Percentiles rank a stretch among this genome's conserved stretches.
Conservation (phyloP, 2,888 invertebrate genomes). For the Tenthredo scrophulariae region DNA sequence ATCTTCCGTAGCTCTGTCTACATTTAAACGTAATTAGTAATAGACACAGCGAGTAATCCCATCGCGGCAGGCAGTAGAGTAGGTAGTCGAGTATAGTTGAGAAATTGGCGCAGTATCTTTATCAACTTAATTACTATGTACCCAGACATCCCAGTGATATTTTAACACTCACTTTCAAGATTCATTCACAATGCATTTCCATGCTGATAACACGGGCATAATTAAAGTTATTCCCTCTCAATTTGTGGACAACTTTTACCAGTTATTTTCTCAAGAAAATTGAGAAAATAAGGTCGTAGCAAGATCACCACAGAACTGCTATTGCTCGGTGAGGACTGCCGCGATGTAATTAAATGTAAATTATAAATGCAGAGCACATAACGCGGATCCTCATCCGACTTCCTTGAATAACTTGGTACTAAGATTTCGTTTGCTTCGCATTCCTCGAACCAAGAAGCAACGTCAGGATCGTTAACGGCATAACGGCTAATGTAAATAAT, state of each 20-base stretch:
- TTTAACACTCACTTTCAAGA: not conserved
- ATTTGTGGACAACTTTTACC: slow-evolving; percentile 20
- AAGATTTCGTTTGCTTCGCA: slow-evolving; percentile 31
- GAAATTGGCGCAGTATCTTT: not conserved
- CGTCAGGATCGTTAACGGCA: slow-evolving; percentile 40
- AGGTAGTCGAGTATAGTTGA: slow-evolving; percentile 9
- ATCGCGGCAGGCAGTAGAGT: not conserved
- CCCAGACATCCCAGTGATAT: slow-evolving; percentile 3
- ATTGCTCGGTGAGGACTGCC: not conserved
- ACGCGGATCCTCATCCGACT: slow-evolving; percentile 9
- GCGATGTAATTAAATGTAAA: slow-evolving; percentile 50
- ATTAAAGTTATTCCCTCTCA: slow-evolving; percentile 10
- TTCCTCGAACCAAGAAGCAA: slow-evolving; percentile 9
- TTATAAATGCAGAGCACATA: slow-evolving; percentile 44
- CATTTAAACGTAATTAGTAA: slow-evolving; percentile 30
- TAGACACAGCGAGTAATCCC: slow-evolving; percentile 31
- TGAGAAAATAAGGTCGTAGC: slow-evolving; percentile 35
- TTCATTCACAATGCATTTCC: slow-evolving; percentile 14
- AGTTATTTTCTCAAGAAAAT: slow-evolving; percentile 30
- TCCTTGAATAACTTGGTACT: slow-evolving; percentile 30
- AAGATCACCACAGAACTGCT: slow-evolving; percentile 23
- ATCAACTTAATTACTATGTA: not conserved
- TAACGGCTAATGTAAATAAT: slow-evolving; percentile 33
- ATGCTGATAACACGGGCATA: not conserved
- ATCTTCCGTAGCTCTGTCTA: slow-evolving; percentile 18